Percentiles rank a stretch among this genome's conserved stretches.
Evolutionary conservation across 2,888 invertebrate species (phyloP).

Genomic region (Drosophila borborema): DNA sequence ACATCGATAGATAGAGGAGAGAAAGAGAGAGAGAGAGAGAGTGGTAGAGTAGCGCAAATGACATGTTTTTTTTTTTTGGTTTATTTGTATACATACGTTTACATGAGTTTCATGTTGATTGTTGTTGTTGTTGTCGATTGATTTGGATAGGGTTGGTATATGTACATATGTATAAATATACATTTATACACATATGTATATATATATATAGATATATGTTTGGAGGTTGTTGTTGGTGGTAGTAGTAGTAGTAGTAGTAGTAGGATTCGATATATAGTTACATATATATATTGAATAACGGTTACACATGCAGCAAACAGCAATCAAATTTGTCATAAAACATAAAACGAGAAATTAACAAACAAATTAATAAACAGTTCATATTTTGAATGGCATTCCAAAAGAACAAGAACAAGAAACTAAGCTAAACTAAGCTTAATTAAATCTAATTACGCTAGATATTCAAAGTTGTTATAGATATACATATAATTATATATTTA

Average conservation of each 20-base stretch:
- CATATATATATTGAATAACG: conserved; percentile 43
- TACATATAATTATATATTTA: conserved; percentile 4
- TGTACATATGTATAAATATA: background rate
- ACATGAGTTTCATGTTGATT: conserved; percentile 71
- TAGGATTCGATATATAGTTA: conserved; percentile 37
- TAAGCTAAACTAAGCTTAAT: conserved; percentile 48
- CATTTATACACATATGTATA: background rate
- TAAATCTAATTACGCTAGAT: conserved; percentile 28
- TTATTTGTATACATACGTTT: conserved; percentile 79
- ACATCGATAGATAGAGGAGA: background rate
- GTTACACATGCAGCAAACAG: conserved; percentile 63
- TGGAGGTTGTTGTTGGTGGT: conserved; percentile 36
- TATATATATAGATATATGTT: background rate
- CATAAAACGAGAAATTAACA: conserved; percentile 63
- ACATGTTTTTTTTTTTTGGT: conserved; percentile 14
- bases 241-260: conserved; percentile 39
- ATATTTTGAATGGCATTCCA: conserved; percentile 56
- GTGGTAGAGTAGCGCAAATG: conserved; percentile 21
- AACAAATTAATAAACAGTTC: conserved; percentile 57
- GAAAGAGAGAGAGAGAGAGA: conserved; percentile 21
- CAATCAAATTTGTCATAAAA: conserved; percentile 66
- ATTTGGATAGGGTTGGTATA: conserved; percentile 43
- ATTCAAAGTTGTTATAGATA: conserved; percentile 12
- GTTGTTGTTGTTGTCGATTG: conserved; percentile 57
- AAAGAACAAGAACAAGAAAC: conserved; percentile 27